Conservation (phyloP, 2,888 invertebrate genomes). For the Polyploca ridens region DNA sequence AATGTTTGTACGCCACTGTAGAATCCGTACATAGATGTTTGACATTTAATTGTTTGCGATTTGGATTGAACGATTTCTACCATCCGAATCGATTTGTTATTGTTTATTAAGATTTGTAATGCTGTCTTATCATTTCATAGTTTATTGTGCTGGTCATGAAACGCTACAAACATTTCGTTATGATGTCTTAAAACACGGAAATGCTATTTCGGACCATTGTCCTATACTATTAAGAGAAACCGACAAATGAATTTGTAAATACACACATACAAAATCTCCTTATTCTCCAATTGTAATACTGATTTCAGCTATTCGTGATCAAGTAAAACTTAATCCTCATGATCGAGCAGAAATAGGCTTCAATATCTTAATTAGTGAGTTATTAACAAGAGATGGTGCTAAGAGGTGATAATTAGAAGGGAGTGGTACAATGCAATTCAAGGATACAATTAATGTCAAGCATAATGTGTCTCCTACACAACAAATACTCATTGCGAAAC, state of each 20-base stretch:
- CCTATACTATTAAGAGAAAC: background rate
- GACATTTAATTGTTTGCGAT: conserved; percentile 6
- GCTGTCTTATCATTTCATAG: background rate
- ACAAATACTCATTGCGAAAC: conserved; percentile 56
- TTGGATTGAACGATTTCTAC: background rate
- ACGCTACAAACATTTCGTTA: background rate
- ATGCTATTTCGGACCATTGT: background rate
- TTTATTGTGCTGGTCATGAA: background rate
- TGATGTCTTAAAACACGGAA: background rate
- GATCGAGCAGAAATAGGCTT: background rate
- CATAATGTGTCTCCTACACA: conserved; percentile 75
- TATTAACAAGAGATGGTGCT: conserved; percentile 27
- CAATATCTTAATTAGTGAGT: background rate
- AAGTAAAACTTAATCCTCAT: no score
- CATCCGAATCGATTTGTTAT: background rate
- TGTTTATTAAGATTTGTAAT: background rate
- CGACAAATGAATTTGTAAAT: background rate
- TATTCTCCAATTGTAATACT: no score
- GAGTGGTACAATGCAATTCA: conserved; percentile 27
- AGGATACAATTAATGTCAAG: conserved; percentile 55
- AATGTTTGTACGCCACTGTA: conserved; percentile 25
- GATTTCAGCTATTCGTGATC: no score
- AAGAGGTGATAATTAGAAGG: conserved; percentile 36
- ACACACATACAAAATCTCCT: no score
- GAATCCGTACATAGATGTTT: background rate